Evolutionary conservation across 2,113 vertebrate species (phyloP), one percentile per base, ranked within the genome.

Genomic region (Tyto alba): DNA sequence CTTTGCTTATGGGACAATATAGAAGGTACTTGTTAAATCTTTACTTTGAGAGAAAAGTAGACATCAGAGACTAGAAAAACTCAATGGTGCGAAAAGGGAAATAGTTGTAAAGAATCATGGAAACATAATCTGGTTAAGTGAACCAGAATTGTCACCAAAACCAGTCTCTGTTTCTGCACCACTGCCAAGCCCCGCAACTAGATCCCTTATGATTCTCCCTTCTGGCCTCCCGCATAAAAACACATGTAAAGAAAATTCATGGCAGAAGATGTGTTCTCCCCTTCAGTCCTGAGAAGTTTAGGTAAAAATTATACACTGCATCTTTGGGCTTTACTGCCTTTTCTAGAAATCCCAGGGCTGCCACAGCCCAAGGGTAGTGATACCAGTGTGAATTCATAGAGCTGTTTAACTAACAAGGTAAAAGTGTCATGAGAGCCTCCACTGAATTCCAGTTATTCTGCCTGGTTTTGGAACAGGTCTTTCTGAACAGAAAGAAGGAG

Each of bases 121-220:
- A 91, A 94, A n/a, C 81, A 52, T 85, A 91, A 90, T 55, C 67
- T 88, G 71, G 57, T 36, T 83, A 93, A 94, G 79, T 93, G 92
- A 95, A 78, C 64, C 76, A 94, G 73, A 94, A 92, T 75, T 87
- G 89, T 52, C 74, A 78, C 73, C 72, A 60, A 85, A 95, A 92
- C 10, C 34, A 30, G 64, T 64, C 80, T 91, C 74, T 82, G 81
- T 92, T 95, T 84, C 84, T 91, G 60, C 66, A 81, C 88, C 34
- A 47, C 43, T 94, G 47, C 52, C 80, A 84, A 90, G 30, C 23
- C 56, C 40, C 16, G 8, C n/a, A 81, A 75, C n/a, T 63, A 56
- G 43, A 52, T 87, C 32, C 56, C 59, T 84, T 78, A 55, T 66
- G 29, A 47, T 57, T 63, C 36, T 85, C 45, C 59, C 29, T 85